Conservation (phyloP, 2,797 vertebrate genomes). For the Arnoldichthys spilopterus region DNA sequence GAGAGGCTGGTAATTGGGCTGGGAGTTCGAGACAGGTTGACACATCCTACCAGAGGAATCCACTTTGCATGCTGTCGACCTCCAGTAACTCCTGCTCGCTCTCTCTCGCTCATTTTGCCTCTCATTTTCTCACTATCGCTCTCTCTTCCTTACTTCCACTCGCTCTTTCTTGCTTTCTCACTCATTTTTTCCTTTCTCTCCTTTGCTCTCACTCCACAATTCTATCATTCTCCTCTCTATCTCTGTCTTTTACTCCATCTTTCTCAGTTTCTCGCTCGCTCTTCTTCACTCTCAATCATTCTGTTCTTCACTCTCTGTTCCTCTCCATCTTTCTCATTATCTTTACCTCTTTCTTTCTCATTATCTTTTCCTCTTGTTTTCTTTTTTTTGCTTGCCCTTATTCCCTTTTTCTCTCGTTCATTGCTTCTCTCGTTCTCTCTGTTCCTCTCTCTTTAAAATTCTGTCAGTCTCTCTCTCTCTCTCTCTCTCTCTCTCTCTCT, state of each 20-base stretch:
- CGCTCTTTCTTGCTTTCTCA: neutral
- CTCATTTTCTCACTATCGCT: neutral
- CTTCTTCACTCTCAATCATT: neutral
- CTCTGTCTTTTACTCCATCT: neutral
- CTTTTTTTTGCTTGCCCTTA: neutral
- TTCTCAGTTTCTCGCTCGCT: neutral
- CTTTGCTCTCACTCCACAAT: neutral
- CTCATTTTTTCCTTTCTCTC: neutral
- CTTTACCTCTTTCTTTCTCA: neutral
- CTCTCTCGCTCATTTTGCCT: slow-evolving; percentile 1
- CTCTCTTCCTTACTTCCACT: neutral
- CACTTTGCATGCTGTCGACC: slow-evolving; percentile 56
- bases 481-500: neutral
- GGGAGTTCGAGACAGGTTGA: slow-evolving; percentile 60
- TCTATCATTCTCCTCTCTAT: neutral
- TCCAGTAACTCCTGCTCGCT: slow-evolving; percentile 19
- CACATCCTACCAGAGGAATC: slow-evolving; percentile 57
- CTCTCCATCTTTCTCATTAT: neutral
- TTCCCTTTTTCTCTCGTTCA: neutral
- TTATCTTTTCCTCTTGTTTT: neutral
- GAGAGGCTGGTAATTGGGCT: slow-evolving; percentile 63
- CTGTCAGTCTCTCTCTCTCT: neutral
- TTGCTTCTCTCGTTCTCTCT: neutral
- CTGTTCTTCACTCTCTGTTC: neutral
- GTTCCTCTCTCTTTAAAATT: neutral